Conservation (phyloP, 2,797 vertebrate genomes). For the Mycteria americana region DNA sequence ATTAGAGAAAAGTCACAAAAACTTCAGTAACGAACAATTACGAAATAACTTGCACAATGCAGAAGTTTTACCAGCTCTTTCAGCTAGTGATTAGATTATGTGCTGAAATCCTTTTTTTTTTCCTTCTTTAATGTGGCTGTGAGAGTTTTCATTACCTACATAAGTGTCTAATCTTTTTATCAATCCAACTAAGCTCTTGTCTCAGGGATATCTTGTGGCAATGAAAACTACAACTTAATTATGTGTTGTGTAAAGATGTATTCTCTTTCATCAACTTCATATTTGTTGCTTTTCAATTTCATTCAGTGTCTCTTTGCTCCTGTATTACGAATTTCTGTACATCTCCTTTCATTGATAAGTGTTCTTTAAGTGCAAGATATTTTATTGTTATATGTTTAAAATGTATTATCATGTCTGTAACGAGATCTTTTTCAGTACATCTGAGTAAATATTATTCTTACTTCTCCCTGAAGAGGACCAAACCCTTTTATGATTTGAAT, state of each 20-base stretch:
- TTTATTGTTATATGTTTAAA: background rate
- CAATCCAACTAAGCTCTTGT: background rate
- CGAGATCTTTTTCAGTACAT: background rate
- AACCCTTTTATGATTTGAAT: background rate
- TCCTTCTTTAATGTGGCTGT: background rate
- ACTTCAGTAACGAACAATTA: background rate
- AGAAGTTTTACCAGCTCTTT: background rate
- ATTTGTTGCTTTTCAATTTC: background rate
- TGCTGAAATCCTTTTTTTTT: background rate
- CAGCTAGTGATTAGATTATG: background rate
- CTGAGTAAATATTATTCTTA: background rate
- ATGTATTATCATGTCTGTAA: background rate
- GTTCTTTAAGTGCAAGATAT: background rate
- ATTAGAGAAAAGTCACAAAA: background rate
- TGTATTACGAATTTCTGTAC: background rate
- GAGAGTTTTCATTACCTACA: background rate
- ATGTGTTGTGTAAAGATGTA: background rate
- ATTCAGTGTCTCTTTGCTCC: background rate
- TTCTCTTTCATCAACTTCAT: background rate
- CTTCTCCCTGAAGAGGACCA: background rate
- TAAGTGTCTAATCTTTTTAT: background rate
- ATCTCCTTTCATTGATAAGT: background rate
- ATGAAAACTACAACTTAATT: background rate
- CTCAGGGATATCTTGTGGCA: background rate
- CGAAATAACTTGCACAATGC: background rate